Conservation (phyloP, 2,888 invertebrate genomes). For the Parochlus steinenii region DNA sequence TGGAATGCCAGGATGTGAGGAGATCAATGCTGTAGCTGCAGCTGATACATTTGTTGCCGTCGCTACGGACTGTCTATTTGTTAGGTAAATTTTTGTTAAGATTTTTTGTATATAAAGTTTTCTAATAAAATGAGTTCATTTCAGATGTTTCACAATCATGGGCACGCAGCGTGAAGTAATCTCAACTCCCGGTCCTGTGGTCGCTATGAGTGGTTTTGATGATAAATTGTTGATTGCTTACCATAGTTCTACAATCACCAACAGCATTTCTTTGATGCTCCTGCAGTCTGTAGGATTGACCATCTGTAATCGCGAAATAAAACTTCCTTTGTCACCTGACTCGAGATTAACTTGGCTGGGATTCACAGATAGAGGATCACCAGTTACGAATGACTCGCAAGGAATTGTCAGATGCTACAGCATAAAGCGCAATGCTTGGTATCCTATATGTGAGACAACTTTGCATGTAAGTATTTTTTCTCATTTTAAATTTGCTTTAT, state of each 20-base stretch:
- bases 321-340: conserved; percentile 48
- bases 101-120: no score
- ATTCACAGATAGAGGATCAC: conserved; percentile 65
- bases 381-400: conserved; percentile 55
- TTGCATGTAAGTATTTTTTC: conserved; percentile 39
- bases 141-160: conserved; percentile 70
- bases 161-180: conserved; percentile 73
- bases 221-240: conserved; percentile 47
- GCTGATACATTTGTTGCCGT: conserved; percentile 60
- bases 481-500: conserved; percentile 4
- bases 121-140: no score
- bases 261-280: conserved; percentile 11
- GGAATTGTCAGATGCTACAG: conserved; percentile 61
- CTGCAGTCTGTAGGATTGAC: conserved; percentile 22
- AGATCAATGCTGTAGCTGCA: conserved; percentile 48
- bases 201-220: conserved; percentile 45
- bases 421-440: conserved; percentile 54
- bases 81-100: no score
- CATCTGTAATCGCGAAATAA: conserved; percentile 35
- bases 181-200: conserved; percentile 53
- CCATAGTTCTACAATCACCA: conserved; percentile 30
- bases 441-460: conserved; percentile 60
- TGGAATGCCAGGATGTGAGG: conserved; percentile 62
- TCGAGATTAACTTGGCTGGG: conserved; percentile 60
- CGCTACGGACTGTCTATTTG: conserved; percentile 53